Evolutionary conservation across 2,888 invertebrate species (phyloP), one percentile per base, ranked within the genome.

Genomic region (Eupeodes latifasciatus): DNA sequence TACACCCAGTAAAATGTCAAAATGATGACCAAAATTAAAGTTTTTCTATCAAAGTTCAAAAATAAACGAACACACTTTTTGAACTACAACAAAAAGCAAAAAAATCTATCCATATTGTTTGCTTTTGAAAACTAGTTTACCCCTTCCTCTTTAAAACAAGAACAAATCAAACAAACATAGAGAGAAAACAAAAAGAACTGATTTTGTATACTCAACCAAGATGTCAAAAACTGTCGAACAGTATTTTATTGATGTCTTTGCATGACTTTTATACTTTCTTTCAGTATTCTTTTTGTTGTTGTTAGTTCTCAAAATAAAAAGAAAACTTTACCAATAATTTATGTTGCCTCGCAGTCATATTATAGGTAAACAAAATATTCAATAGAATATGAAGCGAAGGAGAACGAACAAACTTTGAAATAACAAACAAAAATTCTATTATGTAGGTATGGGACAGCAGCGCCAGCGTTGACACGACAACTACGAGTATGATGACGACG

Each of bases 201-300:
- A 81, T 64, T 19, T 55, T 44, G 57, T 66, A 16, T 61, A 55
- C 55, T 77, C 49, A 40, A 72, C 57, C 49, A 44, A 67, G 75
- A 61, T 71, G 75, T 85, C 84, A 82, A 75, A 86, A 78, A 76
- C 76, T 82, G 86, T 83, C 86, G 77, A 83, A 87, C 86, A 87
- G 72, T 59, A 83, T 76, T 83, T 72, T 76, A 83, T 79, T 76
- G 86, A 87, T 87, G 86, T 87, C 83, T 72, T 87, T 83, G 83
- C 72, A 87, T 84, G 87, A 87, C 87, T 84, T 72, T 57, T 76
- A 16, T 40, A 14, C 67, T 69, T 16, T 67, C n/a, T 40, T n/a
- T 16, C 12, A 1, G 7, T 36, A 0, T 10, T 19, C 12, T 14
- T 19, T 19, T 64, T 19, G 6, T 19, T 40, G 9, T 11, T 55